Percentiles rank a stretch among this genome's conserved stretches.
Conservation (phyloP, 2,113 vertebrate genomes). For the Sphyrna mokarran region DNA sequence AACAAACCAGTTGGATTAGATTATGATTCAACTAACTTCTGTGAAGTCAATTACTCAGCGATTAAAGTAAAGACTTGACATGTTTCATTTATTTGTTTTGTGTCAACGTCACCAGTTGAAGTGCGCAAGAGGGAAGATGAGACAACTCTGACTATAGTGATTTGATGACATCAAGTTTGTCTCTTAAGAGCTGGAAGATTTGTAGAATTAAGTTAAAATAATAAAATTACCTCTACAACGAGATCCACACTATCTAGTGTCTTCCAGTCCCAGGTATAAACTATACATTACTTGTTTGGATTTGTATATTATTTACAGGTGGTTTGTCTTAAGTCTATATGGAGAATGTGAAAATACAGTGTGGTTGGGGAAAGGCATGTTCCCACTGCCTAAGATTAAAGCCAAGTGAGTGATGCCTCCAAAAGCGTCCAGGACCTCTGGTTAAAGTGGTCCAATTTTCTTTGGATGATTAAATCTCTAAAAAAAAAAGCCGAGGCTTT, state of each 20-base stretch:
- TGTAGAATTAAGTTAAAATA: not conserved
- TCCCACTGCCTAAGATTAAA: not conserved
- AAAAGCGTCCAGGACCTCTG: not conserved
- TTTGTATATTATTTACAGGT: not conserved
- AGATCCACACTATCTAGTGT: not conserved
- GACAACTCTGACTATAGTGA: not conserved
- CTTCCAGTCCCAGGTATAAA: not conserved
- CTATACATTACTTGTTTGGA: not conserved
- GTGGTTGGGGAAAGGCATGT: not conserved
- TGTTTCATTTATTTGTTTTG: slow-evolving; percentile 1
- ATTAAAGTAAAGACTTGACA: not conserved
- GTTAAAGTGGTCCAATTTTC: not conserved
- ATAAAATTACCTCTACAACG: not conserved
- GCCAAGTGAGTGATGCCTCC: not conserved
- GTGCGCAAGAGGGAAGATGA: not conserved
- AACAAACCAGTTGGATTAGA: not conserved
- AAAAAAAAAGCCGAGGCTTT: not conserved
- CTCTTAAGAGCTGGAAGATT: not conserved
- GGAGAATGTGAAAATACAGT: not conserved
- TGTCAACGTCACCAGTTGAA: not conserved
- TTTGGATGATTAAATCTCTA: not conserved
- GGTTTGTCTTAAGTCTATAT: not conserved
- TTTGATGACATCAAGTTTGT: not conserved
- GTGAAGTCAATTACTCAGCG: not conserved
- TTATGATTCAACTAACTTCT: not conserved